Evolutionary conservation across 1,140 invertebrate species (phyloP).

Genomic region (Drosophila lacertosa): DNA sequence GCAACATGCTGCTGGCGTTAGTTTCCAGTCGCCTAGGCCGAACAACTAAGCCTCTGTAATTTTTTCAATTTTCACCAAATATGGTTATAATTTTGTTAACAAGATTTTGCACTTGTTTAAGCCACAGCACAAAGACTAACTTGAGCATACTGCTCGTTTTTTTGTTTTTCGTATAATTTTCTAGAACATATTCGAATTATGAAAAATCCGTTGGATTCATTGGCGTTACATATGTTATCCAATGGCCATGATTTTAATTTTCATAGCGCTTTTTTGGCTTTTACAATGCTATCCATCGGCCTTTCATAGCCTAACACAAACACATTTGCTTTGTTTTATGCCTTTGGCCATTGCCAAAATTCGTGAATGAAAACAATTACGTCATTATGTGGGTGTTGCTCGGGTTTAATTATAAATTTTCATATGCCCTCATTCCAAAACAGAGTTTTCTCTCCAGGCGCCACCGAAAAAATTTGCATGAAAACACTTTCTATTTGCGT

Average conservation of each 20-base stretch:
- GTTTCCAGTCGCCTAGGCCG: slow-evolving; percentile 31
- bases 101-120: slow-evolving; percentile 65
- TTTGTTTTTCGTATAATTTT: slow-evolving; percentile 29
- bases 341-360: slow-evolving; percentile 38
- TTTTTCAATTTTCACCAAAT: slow-evolving; percentile 69
- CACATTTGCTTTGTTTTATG: slow-evolving; percentile 20
- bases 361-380: slow-evolving; percentile 69
- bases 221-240: slow-evolving; percentile 40
- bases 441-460: slow-evolving; percentile 37
- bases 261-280: slow-evolving; percentile 46
- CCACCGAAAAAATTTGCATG: background rate
- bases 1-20: background rate
- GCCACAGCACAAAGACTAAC: slow-evolving; percentile 7
- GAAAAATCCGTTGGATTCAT: slow-evolving; percentile 62
- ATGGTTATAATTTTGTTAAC: slow-evolving; percentile 73
- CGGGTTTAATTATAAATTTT: slow-evolving; percentile 51
- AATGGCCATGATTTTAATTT: slow-evolving; percentile 68
- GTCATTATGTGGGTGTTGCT: slow-evolving; percentile 66
- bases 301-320: slow-evolving; percentile 25
- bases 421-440: slow-evolving; percentile 26
- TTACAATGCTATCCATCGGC: slow-evolving; percentile 43
- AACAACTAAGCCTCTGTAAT: slow-evolving; percentile 7
- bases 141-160: slow-evolving; percentile 26
- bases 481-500: background rate
- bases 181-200: slow-evolving; percentile 65